Conservation (phyloP, 2,113 vertebrate genomes). For the Equus quagga region DNA sequence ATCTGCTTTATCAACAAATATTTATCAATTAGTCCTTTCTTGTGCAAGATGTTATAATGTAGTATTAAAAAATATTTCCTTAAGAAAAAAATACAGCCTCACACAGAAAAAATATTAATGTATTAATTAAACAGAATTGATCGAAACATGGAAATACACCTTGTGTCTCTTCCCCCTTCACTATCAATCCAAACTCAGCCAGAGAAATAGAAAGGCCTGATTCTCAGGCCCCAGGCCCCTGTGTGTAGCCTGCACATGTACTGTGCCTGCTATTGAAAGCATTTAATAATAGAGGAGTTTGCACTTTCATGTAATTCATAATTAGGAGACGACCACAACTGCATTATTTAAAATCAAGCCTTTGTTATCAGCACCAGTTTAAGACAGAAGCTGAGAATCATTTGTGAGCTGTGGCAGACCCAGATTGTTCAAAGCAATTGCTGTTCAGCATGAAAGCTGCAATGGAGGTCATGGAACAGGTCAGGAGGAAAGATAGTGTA, state of each 20-base stretch:
- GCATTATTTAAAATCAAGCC: slow-evolving; percentile 89
- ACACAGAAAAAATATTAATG: slow-evolving; percentile 21
- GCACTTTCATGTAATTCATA: slow-evolving; percentile 91
- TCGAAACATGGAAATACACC: slow-evolving; percentile 16
- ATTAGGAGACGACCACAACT: slow-evolving; percentile 90
- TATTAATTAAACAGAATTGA: slow-evolving; percentile 2
- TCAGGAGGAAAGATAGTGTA: slow-evolving; percentile 95
- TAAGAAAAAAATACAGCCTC: not conserved
- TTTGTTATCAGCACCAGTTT: slow-evolving; percentile 91
- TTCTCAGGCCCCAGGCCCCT: slow-evolving; percentile 63
- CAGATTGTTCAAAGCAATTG: slow-evolving; percentile 95
- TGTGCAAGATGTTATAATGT: slow-evolving; percentile 34
- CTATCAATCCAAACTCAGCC: slow-evolving; percentile 72
- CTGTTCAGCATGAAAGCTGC: slow-evolving; percentile 93
- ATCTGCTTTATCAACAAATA: not conserved
- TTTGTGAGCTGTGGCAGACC: slow-evolving; percentile 91
- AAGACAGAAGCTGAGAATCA: slow-evolving; percentile 89
- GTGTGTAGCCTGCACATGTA: slow-evolving; percentile 54
- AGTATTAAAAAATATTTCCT: not conserved
- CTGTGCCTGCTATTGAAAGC: slow-evolving; percentile 80
- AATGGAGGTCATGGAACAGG: slow-evolving; percentile 94
- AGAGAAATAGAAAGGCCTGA: slow-evolving; percentile 49
- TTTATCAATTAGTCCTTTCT: not conserved
- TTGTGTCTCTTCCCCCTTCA: slow-evolving; percentile 39
- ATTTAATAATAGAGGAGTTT: slow-evolving; percentile 88